phyloP scores from a whole-genome alignment of 2,797 vertebrate genomes.

The Centropyge bicolor region DNA sequence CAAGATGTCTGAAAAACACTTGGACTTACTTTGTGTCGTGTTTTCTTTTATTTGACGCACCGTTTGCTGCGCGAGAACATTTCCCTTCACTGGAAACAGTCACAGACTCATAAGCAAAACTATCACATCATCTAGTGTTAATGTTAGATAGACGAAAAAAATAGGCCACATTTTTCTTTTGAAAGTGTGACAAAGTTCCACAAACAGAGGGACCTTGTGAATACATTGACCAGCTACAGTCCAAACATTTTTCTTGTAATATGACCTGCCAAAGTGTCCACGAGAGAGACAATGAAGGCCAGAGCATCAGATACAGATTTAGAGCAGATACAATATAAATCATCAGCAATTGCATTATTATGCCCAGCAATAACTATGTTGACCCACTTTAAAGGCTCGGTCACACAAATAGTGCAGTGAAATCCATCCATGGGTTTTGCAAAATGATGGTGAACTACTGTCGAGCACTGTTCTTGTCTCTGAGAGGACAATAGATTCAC shows the following conservation, averaged over 20 bases:
- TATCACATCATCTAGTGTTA: not conserved
- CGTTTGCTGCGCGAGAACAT: not conserved
- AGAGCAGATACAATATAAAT: not conserved
- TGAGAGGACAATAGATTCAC: not conserved
- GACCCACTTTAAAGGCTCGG: not conserved
- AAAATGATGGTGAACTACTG: not conserved
- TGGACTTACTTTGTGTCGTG: not conserved
- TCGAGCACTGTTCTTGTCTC: not conserved
- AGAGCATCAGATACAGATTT: not conserved
- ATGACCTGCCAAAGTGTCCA: not conserved
- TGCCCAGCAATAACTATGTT: not conserved
- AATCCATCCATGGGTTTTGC: not conserved
- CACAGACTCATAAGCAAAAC: not conserved
- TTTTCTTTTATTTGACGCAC: slow-evolving; percentile 26
- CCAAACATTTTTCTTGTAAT: slow-evolving; percentile 16
- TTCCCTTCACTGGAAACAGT: slow-evolving; percentile 16
- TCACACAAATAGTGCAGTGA: not conserved
- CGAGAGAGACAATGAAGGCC: not conserved
- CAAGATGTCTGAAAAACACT: slow-evolving; percentile 3
- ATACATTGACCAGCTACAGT: not conserved
- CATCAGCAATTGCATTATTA: not conserved
- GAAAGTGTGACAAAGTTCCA: not conserved
- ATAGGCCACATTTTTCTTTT: not conserved
- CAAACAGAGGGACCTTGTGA: not conserved
- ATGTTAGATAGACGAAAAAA: not conserved